phyloP scores from a whole-genome alignment of 2,113 vertebrate genomes.

The Emberiza fucata region DNA sequence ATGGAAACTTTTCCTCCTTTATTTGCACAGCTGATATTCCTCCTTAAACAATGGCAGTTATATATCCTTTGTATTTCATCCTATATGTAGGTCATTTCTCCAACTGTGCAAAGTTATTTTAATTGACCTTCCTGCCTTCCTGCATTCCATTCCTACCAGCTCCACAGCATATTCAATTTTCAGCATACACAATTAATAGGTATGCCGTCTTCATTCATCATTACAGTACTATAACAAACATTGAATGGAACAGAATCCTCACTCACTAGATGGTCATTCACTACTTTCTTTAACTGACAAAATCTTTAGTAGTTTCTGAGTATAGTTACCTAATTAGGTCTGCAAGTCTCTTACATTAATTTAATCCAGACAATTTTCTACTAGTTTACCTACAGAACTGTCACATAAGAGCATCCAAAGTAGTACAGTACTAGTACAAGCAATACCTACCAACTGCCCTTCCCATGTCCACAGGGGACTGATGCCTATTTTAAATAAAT shows the following conservation, averaged over 20 bases:
- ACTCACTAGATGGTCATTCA: not conserved
- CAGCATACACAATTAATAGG: not conserved
- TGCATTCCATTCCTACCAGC: not conserved
- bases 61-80: not conserved
- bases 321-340: not conserved
- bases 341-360: not conserved
- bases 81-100: not conserved
- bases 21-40: not conserved
- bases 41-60: not conserved
- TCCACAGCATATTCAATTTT: not conserved
- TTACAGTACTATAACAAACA: not conserved
- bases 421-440: not conserved
- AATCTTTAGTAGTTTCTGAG: not conserved
- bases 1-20: not conserved
- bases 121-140: not conserved
- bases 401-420: not conserved
- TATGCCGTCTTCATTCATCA: not conserved
- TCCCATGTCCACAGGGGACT: not conserved
- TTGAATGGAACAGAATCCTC: not conserved
- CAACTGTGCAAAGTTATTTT: not conserved
- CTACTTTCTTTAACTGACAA: not conserved
- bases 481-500: not conserved
- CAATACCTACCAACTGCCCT: not conserved
- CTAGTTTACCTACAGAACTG: not conserved
- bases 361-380: not conserved